Conservation (phyloP, 2,888 invertebrate species). For the Molanna angustata region DNA sequence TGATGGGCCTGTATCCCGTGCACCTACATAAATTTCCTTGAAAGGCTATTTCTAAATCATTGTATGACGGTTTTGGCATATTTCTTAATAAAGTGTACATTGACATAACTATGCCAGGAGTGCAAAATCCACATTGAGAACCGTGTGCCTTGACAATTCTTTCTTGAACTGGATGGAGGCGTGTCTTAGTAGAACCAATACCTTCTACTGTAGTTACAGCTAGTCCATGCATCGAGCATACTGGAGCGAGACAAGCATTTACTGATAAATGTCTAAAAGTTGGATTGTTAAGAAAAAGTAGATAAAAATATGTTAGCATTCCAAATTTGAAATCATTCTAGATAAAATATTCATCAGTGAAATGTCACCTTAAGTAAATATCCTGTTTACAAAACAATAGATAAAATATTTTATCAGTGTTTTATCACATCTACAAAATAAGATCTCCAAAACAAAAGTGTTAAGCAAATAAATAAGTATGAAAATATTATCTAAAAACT, state of each 20-base stretch:
- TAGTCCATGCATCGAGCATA: constrained; percentile 82
- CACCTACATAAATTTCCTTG: constrained; percentile 89
- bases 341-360: too few relatives aligned
- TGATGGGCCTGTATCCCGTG: constrained; percentile 91
- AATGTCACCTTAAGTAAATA: too few relatives aligned
- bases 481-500: too few relatives aligned
- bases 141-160: constrained; percentile 87
- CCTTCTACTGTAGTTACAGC: constrained; percentile 94
- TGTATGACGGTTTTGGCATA: constrained; percentile 66
- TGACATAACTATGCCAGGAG: constrained; percentile 96
- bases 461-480: too few relatives aligned
- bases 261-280: constrained; percentile 81
- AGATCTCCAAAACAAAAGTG: too few relatives aligned
- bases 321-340: too few relatives aligned
- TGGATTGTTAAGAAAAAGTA: too few relatives aligned
- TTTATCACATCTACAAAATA: too few relatives aligned
- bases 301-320: too few relatives aligned
- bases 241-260: constrained; percentile 86
- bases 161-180: constrained; percentile 84
- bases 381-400: too few relatives aligned
- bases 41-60: constrained; percentile 75
- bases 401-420: too few relatives aligned
- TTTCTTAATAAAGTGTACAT: constrained; percentile 86
- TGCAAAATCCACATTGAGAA: constrained; percentile 94
- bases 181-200: constrained; percentile 76